Percentiles rank a stretch among this genome's conserved stretches.
Conservation (phyloP, 2,888 invertebrate genomes). For the Drosophila lutescens region DNA sequence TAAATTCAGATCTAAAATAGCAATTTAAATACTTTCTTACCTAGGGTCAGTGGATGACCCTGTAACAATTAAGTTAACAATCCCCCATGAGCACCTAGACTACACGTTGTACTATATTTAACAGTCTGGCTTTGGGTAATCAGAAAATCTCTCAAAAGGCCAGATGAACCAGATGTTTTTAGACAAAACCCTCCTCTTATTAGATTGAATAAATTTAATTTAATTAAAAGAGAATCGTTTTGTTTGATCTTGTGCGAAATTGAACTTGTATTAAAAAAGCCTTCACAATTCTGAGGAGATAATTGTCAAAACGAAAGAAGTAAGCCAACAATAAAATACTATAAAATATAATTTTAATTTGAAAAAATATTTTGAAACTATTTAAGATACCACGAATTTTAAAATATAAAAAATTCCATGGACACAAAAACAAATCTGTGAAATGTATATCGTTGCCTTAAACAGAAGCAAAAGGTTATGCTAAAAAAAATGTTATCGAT, state of each 20-base stretch:
- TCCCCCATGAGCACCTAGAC: conserved; percentile 5
- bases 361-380: no score
- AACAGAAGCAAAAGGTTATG: no score
- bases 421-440: no score
- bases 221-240: neutral
- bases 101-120: conserved; percentile 4
- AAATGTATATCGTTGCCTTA: no score
- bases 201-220: neutral
- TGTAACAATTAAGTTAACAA: conserved; percentile 31
- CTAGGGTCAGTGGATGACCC: conserved; percentile 35
- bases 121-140: neutral
- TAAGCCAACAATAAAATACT: no score
- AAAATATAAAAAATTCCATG: no score
- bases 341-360: no score
- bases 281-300: neutral
- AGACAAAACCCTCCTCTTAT: neutral
- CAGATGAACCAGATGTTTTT: neutral
- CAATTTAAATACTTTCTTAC: conserved; percentile 33
- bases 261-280: neutral
- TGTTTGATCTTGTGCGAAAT: neutral
- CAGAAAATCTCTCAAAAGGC: conserved; percentile 5
- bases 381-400: no score
- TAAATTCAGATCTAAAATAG: conserved; percentile 17
- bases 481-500: neutral
- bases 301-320: neutral